Conservation (phyloP, 2,113 vertebrate species). For the Bungarus multicinctus region DNA sequence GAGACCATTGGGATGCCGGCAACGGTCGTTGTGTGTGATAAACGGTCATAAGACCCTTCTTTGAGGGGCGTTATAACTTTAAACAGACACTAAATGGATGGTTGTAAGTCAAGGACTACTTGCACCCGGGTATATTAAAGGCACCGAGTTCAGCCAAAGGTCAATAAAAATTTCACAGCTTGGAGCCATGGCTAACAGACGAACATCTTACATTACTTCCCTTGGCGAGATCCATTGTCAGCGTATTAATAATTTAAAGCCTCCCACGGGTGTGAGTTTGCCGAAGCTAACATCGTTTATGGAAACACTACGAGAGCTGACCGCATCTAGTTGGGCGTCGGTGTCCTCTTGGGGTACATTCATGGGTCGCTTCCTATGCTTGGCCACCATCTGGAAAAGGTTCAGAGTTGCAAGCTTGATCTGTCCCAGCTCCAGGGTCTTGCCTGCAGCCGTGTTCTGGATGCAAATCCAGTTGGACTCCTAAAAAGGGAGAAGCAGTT, state of each 20-base stretch:
- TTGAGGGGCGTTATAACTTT: too few relatives aligned
- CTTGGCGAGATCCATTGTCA: not conserved
- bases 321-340: constrained; percentile 73
- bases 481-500: constrained; percentile 56
- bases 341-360: constrained; percentile 68
- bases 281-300: not conserved
- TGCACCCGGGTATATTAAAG: not conserved
- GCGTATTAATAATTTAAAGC: not conserved
- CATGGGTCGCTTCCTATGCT: not conserved
- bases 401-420: constrained; percentile 73
- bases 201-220: not conserved
- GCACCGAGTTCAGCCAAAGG: not conserved
- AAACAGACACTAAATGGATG: too few relatives aligned
- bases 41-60: too few relatives aligned
- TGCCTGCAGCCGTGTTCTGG: constrained; percentile 70
- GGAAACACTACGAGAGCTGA: constrained; percentile 38
- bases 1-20: too few relatives aligned
- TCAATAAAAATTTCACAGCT: not conserved
- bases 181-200: not conserved
- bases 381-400: constrained; percentile 72
- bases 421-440: constrained; percentile 73
- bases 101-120: not conserved
- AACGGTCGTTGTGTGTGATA: too few relatives aligned
- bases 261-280: too few relatives aligned
- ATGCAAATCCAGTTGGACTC: constrained; percentile 78